A percentile compares a stretch with the other conserved stretches of the same genome.
Evolutionary conservation across 92 coral and sea anemone genomes (phyloP).

Genomic region (Zoanthus solanderi): DNA sequence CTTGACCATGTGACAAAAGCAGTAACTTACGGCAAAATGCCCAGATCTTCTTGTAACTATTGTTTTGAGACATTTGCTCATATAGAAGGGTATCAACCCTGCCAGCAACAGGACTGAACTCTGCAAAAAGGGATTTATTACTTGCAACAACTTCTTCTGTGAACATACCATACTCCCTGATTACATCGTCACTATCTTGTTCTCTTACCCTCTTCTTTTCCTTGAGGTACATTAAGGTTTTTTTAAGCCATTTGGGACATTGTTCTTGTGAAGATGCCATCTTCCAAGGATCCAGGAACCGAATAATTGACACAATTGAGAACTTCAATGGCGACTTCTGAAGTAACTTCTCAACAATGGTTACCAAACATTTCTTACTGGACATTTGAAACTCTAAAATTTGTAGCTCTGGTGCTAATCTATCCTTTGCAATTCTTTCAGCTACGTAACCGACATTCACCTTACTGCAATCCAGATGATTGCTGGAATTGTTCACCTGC

Average conservation of each 20-base stretch:
- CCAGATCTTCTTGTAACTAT: constrained; percentile 29
- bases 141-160: not conserved
- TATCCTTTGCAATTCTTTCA: constrained; percentile 12
- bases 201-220: constrained; percentile 32
- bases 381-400: constrained; percentile 26
- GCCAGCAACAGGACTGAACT: not conserved
- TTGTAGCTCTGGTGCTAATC: constrained; percentile 24
- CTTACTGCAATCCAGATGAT: constrained; percentile 26
- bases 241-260: not conserved
- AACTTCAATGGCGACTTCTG: constrained; percentile 13
- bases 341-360: constrained; percentile 34
- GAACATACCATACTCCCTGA: constrained; percentile 10
- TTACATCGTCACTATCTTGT: constrained; percentile 35
- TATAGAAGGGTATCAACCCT: constrained; percentile 14
- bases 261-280: constrained; percentile 8
- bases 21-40: constrained; percentile 19
- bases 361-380: constrained; percentile 29
- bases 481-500: constrained; percentile 36
- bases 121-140: constrained; percentile 20
- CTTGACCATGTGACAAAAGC: constrained; percentile 17
- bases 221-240: too few species aligned
- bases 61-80: constrained; percentile 26
- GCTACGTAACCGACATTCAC: constrained; percentile 16
- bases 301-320: constrained; percentile 2
- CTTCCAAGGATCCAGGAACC: constrained; percentile 35